Base-by-base conservation (phyloP, 2,113 vertebrate species). In the Melozone crissalis region DNA sequence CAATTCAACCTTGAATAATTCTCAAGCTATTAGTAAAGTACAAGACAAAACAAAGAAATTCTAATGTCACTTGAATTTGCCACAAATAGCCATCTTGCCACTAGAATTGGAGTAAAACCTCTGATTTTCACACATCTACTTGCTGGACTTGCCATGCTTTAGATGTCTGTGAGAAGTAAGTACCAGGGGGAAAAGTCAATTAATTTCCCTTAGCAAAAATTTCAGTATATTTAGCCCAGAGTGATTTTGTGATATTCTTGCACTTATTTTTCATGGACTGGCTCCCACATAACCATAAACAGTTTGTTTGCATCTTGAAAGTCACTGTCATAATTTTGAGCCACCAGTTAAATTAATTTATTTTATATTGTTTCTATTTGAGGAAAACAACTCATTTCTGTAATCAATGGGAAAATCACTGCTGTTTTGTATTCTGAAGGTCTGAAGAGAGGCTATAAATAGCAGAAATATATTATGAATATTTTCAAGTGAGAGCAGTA, bases 371-470 rank as follows among this genome's bases (percentile, higher is more conserved):
- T 13, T 87, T 76, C 28, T 95, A 30, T 90, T 90, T 69, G 82
- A 94, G 37, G 63, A 82, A 94, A 96, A 83, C 37, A 85, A 90
- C 27, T 86, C 0, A 62, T 55, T 90, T 65, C 78, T 93, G 71
- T 23, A 65, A 79, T 78, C 28, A 49, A 59, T 55, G 31, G 13
- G 24, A 73, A 78, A 93, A 54, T 39, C 37, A 35, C 30, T 95
- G 7, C 21, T 61, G 5, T 20, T 94, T 86, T 51, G 14, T 41
- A 62, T 31, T 9, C 37, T 26, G 33, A 57, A 59, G 71, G 49
- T 43, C 9, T 73, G 26, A 83, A 68, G 15, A 79, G 33, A 71
- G 16, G 19, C 15, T 88, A 57, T 84, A 86, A 54, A 91, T 93
- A 89, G 58, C 8, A 89, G 12, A 87, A 87, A 85, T 63, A 58